Percentiles rank a stretch among this genome's conserved stretches.
phyloP scores from a whole-genome alignment of 2,888 invertebrate species.

The Drosophila tripunctata region DNA sequence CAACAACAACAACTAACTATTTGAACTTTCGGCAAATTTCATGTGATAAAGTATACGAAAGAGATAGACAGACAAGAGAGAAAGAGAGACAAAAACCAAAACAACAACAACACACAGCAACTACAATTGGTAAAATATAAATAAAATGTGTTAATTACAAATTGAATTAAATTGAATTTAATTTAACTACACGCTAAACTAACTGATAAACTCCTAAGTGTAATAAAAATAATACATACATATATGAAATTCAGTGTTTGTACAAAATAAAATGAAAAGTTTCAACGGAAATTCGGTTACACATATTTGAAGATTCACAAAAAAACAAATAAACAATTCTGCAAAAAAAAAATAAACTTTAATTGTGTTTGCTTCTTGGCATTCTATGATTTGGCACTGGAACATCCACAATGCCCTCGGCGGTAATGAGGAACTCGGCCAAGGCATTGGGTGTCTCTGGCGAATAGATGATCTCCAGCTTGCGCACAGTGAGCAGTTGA shows the following conservation, averaged over 20 bases:
- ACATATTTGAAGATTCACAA: slow-evolving; percentile 64
- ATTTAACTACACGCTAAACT: slow-evolving; percentile 45
- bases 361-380: slow-evolving; percentile 3
- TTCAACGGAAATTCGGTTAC: slow-evolving; percentile 25
- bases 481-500: slow-evolving; percentile 78
- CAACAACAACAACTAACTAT: slow-evolving; percentile 34
- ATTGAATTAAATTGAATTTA: slow-evolving; percentile 69
- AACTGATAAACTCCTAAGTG: slow-evolving; percentile 50
- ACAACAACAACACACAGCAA: slow-evolving; percentile 23
- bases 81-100: slow-evolving; percentile 19
- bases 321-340: slow-evolving; percentile 56
- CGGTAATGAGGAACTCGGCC: slow-evolving; percentile 85
- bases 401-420: slow-evolving; percentile 83
- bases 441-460: slow-evolving; percentile 85
- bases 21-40: slow-evolving; percentile 76
- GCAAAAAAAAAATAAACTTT: slow-evolving; percentile 16
- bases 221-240: slow-evolving; percentile 48
- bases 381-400: slow-evolving; percentile 30
- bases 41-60: slow-evolving; percentile 78
- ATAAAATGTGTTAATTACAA: slow-evolving; percentile 66
- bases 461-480: slow-evolving; percentile 86
- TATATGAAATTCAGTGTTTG: slow-evolving; percentile 65
- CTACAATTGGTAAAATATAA: slow-evolving; percentile 50
- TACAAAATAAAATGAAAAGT: slow-evolving; percentile 45
- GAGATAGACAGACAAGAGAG: slow-evolving; percentile 7